phyloP scores from a whole-genome alignment of 1,140 invertebrate genomes.

The Drosophila kurseongensis region DNA sequence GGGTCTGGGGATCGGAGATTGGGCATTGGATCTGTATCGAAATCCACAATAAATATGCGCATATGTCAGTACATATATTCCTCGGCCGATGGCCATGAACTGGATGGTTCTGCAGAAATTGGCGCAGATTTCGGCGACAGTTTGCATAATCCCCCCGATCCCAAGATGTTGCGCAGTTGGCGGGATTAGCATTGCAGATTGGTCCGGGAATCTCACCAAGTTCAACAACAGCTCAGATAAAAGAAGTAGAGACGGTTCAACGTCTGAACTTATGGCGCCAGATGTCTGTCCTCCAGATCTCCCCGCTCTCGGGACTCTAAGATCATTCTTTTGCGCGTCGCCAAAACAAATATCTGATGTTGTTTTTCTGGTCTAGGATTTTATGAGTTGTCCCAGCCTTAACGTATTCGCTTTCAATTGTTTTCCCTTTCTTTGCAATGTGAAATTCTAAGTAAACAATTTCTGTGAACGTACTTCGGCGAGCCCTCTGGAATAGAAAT shows the following conservation, averaged over 20 bases:
- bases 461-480: conserved; percentile 12
- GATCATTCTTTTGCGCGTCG: conserved; percentile 23
- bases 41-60: conserved; percentile 52
- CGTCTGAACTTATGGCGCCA: conserved; percentile 74
- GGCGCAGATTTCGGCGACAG: conserved; percentile 54
- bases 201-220: conserved; percentile 38
- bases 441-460: conserved; percentile 36
- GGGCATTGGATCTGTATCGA: conserved; percentile 19
- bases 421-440: conserved; percentile 48
- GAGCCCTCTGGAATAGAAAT: conserved; percentile 38
- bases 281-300: conserved; percentile 16
- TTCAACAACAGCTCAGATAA: conserved; percentile 58
- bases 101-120: conserved; percentile 56
- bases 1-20: not conserved
- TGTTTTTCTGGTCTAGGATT: conserved; percentile 42
- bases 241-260: conserved; percentile 58
- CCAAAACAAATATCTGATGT: conserved; percentile 10
- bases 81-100: conserved; percentile 68
- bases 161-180: conserved; percentile 56
- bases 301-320: not conserved
- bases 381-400: not conserved
- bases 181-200: conserved; percentile 69
- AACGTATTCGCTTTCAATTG: conserved; percentile 46
- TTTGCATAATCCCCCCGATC: conserved; percentile 62
- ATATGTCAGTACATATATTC: conserved; percentile 38